Conservation (phyloP, 2,888 invertebrate genomes). For the Scaptomyza cyrtandrae region DNA sequence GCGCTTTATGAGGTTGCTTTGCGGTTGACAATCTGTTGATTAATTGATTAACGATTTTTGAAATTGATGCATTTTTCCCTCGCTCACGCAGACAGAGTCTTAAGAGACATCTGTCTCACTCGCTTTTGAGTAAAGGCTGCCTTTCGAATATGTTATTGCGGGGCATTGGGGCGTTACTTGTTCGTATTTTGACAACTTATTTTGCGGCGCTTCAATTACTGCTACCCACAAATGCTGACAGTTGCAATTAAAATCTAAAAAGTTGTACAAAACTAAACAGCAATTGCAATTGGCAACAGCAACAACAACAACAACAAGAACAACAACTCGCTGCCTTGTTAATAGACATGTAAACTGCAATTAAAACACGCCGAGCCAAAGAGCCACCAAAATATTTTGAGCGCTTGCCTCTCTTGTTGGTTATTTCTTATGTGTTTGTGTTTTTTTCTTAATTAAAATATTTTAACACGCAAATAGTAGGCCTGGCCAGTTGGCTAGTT, state of each 20-base stretch:
- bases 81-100: neutral
- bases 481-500: conserved; percentile 66
- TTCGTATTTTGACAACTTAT: conserved; percentile 61
- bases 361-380: conserved; percentile 67
- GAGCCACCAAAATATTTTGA: conserved; percentile 72
- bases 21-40: conserved; percentile 57
- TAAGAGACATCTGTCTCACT: neutral
- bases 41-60: conserved; percentile 54
- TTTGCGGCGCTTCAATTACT: conserved; percentile 63
- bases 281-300: conserved; percentile 27
- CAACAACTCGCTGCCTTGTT: conserved; percentile 55
- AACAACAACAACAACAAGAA: conserved; percentile 18
- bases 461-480: conserved; percentile 76
- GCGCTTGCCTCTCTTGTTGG: conserved; percentile 38
- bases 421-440: conserved; percentile 31
- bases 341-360: conserved; percentile 78
- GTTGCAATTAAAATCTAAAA: conserved; percentile 72
- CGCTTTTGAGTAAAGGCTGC: neutral
- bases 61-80: conserved; percentile 43
- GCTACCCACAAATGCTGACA: conserved; percentile 75
- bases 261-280: conserved; percentile 26
- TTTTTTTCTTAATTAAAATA: conserved; percentile 69
- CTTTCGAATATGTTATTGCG: neutral
- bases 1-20: conserved; percentile 41
- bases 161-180: conserved; percentile 47